Conservation (phyloP, 2,797 vertebrate genomes). For the Chromis chromis region DNA sequence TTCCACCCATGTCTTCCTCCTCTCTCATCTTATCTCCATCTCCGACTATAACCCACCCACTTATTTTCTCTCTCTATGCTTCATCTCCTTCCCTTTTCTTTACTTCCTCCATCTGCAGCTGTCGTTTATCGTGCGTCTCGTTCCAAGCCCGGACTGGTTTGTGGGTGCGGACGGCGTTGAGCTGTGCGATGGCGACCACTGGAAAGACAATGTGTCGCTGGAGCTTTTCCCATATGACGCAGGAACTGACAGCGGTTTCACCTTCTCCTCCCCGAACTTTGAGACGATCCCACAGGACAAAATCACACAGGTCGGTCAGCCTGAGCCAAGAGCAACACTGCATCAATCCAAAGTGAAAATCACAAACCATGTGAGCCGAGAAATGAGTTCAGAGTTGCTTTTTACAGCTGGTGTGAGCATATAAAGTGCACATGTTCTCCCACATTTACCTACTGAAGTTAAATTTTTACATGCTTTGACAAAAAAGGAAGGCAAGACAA, state of each 20-base stretch:
- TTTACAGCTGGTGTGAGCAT: background rate
- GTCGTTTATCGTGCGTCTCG: slow-evolving; percentile 92
- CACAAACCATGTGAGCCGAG: background rate
- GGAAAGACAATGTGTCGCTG: slow-evolving; percentile 89
- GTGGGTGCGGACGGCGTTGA: slow-evolving; percentile 92
- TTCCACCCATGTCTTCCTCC: background rate
- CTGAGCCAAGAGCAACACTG: slow-evolving; percentile 11
- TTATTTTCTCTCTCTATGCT: background rate
- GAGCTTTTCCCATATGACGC: slow-evolving; percentile 94
- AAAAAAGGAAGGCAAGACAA: too few relatives aligned
- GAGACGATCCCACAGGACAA: slow-evolving; percentile 96
- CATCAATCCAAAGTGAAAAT: slow-evolving; percentile 10
- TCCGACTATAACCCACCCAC: background rate
- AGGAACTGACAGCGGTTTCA: slow-evolving; percentile 97
- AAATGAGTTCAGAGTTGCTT: background rate
- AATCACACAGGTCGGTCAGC: slow-evolving; percentile 87
- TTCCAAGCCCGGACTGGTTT: slow-evolving; percentile 99
- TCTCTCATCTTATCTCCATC: background rate
- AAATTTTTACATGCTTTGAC: too few relatives aligned
- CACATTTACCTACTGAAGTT: too few relatives aligned
- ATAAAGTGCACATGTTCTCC: background rate
- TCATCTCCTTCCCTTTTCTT: slow-evolving; percentile 9
- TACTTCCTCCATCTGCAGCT: slow-evolving; percentile 82
- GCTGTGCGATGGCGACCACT: slow-evolving; percentile 90
- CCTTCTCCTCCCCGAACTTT: slow-evolving; percentile 97